Base-by-base conservation (phyloP, 2,797 vertebrate genomes). In the Myoxocephalus aenaeus region DNA sequence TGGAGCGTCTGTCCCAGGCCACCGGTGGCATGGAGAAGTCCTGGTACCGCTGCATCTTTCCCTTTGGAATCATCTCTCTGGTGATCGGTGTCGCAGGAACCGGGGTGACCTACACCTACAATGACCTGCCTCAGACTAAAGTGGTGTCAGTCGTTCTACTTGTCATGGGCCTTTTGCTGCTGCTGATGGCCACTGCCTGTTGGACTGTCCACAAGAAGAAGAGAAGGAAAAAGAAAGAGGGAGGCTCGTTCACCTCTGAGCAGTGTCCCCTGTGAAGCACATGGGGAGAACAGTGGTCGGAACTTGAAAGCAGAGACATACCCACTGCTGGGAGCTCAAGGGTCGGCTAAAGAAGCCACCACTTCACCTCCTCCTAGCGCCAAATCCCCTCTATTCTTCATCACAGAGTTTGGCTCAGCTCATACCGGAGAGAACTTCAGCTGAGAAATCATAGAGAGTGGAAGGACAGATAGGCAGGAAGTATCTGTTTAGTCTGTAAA, bases 1-100 rank as follows among this genome's bases (percentile, higher is more conserved):
- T 98, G 69, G 96, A 98, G 83, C 96, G 96, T 78, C 95, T 98
- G 81, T 97, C 97, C 1, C 94, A 97, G 92, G 97, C 97, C 86
- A 98, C 97, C 0, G 95, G 95, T 9, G 96, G 96, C 85, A 95
- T 95, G 87, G 96, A 96, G 89, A 96, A 96, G 92, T 96, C 96
- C 70, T 96, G 96, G 96, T 95, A 95, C 89, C 95, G 93, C 79
- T 96, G 95, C 85, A 94, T 94, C 70, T 96, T 95, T 81, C 95
- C 94, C 17, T 94, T 96, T 51, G 97, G 97, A 81, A 96, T 97
- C 76, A 97, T 98, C 87, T 96, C 97, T 1, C 81, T 97, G 90
- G 97, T 98, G 82, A 97, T 98, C 3, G 97, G 97, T 11, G 85
- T 96, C 0, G 96, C 97, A 0, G 96, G 96, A 46, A 97, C 97